A percentile compares a stretch with the other conserved stretches of the same genome.
phyloP scores from a whole-genome alignment of 1,140 invertebrate genomes.

The Drosophila varians region DNA sequence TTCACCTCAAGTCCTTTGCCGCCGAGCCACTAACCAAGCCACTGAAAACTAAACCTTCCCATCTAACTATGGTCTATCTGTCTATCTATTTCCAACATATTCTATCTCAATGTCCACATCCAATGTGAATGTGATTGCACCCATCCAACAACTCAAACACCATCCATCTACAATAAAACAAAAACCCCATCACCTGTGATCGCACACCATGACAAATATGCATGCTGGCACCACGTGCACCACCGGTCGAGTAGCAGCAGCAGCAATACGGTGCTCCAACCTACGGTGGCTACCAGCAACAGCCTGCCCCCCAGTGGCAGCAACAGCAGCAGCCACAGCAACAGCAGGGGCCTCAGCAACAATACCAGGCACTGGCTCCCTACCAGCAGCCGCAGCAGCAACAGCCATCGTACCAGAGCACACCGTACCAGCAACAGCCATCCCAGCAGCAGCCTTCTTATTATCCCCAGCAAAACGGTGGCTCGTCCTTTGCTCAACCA shows the following conservation, averaged over 20 bases:
- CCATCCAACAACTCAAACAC: slow-evolving; percentile 31
- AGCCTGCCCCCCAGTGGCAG: slow-evolving; percentile 48
- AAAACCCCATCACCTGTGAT: slow-evolving; percentile 58
- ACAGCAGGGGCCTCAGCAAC: slow-evolving; percentile 35
- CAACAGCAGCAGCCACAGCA: slow-evolving; percentile 49
- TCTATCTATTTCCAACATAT: slow-evolving; percentile 34
- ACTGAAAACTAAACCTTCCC: slow-evolving; percentile 28
- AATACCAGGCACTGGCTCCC: slow-evolving; percentile 32
- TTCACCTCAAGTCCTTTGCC: slow-evolving; percentile 15
- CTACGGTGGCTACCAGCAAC: slow-evolving; percentile 62
- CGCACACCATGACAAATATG: slow-evolving; percentile 51
- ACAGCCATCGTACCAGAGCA: slow-evolving; percentile 48
- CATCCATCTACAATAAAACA: slow-evolving; percentile 33
- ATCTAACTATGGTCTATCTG: slow-evolving; percentile 34
- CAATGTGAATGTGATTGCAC: slow-evolving; percentile 49
- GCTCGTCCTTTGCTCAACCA: slow-evolving; percentile 71
- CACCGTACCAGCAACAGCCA: slow-evolving; percentile 58
- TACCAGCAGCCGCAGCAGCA: slow-evolving; percentile 64
- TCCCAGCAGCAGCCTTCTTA: slow-evolving; percentile 54
- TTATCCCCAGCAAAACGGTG: slow-evolving; percentile 71
- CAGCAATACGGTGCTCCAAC: slow-evolving; percentile 70
- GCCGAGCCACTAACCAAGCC: slow-evolving; percentile 11
- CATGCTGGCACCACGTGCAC: slow-evolving; percentile 62
- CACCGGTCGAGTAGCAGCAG: slow-evolving; percentile 77
- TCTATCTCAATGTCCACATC: slow-evolving; percentile 41